Conservation (phyloP, 2,797 vertebrate genomes). For the Scyliorhinus canicula region DNA sequence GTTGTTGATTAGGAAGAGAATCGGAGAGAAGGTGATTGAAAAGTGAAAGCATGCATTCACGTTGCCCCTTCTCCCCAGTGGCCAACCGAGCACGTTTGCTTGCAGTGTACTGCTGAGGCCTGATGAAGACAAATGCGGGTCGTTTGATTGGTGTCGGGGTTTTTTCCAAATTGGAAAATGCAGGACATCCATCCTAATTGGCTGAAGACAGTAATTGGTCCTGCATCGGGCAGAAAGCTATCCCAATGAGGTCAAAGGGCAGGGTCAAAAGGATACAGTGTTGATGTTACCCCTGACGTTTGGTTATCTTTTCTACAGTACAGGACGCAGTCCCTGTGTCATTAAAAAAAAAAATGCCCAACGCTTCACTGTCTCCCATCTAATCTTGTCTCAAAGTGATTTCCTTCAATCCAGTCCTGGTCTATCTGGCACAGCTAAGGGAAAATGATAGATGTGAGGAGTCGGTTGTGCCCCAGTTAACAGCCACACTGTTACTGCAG, state of each 20-base stretch:
- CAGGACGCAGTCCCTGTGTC: background rate
- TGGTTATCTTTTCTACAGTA: constrained; percentile 44
- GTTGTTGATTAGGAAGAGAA: background rate
- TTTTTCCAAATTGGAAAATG: constrained; percentile 48
- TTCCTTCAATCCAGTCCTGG: background rate
- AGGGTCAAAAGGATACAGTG: constrained; percentile 51
- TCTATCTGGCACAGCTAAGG: background rate
- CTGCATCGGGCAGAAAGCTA: constrained; percentile 53
- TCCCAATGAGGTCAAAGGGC: constrained; percentile 49
- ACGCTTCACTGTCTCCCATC: background rate
- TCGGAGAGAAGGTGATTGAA: background rate
- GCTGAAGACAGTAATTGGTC: constrained; percentile 44
- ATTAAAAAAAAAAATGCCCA: background rate
- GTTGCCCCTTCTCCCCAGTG: constrained; percentile 41
- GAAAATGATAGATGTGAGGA: background rate
- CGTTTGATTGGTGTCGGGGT: constrained; percentile 51
- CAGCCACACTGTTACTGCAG: background rate
- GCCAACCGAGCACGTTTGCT: constrained; percentile 42
- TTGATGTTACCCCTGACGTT: constrained; percentile 50
- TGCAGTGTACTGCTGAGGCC: constrained; percentile 20
- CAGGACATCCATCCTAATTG: constrained; percentile 51
- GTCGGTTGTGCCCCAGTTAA: background rate
- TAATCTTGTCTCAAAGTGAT: background rate
- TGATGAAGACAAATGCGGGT: constrained; percentile 49
- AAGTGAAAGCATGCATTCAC: background rate